Conservation (phyloP, 2,113 vertebrate genomes). For the Cromileptes altivelis region DNA sequence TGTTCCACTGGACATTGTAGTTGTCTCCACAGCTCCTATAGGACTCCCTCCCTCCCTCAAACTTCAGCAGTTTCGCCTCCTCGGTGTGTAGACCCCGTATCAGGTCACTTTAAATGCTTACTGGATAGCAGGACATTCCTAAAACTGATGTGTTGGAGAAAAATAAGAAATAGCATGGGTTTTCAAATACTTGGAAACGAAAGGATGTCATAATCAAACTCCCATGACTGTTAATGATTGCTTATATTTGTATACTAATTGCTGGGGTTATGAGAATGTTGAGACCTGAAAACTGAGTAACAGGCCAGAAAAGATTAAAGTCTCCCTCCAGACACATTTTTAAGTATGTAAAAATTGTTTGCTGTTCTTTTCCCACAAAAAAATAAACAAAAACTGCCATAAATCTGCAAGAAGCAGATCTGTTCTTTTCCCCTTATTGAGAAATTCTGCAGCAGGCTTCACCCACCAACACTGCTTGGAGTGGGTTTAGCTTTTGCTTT, state of each 20-base stretch:
- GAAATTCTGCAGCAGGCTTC: too few species aligned
- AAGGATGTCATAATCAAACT: not conserved
- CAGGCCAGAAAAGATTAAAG: not conserved
- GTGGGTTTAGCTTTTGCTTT: too few species aligned
- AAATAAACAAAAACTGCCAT: too few species aligned
- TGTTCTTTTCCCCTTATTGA: too few species aligned
- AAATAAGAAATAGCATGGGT: not conserved
- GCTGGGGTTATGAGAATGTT: not conserved
- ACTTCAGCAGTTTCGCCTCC: not conserved
- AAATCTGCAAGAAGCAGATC: too few species aligned
- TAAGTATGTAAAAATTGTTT: too few species aligned
- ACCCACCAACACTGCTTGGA: too few species aligned
- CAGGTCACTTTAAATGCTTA: not conserved
- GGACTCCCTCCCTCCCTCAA: not conserved
- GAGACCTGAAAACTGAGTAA: not conserved
- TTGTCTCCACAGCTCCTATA: not conserved
- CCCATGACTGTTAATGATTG: not conserved
- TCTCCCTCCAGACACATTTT: too few species aligned
- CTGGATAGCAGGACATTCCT: not conserved
- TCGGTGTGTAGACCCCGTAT: not conserved
- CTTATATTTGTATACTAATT: not conserved
- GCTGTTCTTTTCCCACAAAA: too few species aligned
- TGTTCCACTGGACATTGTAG: constrained; percentile 7
- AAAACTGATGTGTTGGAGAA: not conserved
- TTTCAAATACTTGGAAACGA: not conserved